Evolutionary conservation across 2,113 vertebrate genomes (phyloP).

Genomic region (Clarias batrachus): DNA sequence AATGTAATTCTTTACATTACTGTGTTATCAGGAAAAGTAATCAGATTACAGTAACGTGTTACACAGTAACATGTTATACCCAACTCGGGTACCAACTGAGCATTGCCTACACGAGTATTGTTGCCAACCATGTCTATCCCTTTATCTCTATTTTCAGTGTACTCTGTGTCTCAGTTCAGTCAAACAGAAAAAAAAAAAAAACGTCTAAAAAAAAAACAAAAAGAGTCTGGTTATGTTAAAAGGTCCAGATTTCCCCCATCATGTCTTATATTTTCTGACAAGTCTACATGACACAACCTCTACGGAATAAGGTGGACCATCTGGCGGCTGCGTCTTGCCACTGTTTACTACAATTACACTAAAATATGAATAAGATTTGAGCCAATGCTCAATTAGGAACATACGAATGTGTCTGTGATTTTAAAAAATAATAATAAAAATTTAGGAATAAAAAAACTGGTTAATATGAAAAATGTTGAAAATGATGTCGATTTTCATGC

Average conservation of each 20-base stretch:
- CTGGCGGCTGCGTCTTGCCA: conserved; percentile 7
- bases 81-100: no score
- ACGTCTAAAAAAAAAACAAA: not conserved
- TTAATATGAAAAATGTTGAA: not conserved
- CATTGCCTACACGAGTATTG: not conserved
- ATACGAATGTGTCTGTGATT: not conserved
- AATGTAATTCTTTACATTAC: no score
- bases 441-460: not conserved
- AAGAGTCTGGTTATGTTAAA: not conserved
- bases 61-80: no score
- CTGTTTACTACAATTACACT: conserved; percentile 7
- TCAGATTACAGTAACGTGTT: no score
- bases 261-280: conserved; percentile 6
- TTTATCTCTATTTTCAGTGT: not conserved
- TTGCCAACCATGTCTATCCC: not conserved
- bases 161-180: not conserved
- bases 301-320: conserved; percentile 9
- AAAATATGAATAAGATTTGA: not conserved
- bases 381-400: not conserved
- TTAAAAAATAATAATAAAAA: not conserved
- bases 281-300: not conserved
- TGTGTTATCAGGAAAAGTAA: no score
- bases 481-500: not conserved
- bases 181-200: not conserved
- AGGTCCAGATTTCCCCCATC: conserved; percentile 2